Conservation (phyloP, 2,797 vertebrate species). For the Enteromius viviparus region DNA sequence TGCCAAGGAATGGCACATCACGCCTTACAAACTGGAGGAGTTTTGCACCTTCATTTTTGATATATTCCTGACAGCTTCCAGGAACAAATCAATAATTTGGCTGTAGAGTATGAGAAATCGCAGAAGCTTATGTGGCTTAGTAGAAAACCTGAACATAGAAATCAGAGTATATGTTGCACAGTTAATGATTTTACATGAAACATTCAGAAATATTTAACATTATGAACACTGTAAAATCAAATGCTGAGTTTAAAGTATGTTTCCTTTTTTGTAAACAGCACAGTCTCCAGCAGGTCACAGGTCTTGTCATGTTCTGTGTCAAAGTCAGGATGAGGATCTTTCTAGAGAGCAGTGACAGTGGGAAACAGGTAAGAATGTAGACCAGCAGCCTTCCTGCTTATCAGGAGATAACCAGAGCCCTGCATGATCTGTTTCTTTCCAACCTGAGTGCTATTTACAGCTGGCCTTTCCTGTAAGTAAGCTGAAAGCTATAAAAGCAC, state of each 20-base stretch:
- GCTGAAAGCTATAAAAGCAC: not conserved
- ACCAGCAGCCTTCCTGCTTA: slow-evolving; percentile 46
- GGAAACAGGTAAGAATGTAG: slow-evolving; percentile 54
- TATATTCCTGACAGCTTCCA: slow-evolving; percentile 24
- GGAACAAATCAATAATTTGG: not conserved
- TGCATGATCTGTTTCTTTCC: slow-evolving; percentile 18
- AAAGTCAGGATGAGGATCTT: slow-evolving; percentile 34
- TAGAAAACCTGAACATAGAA: not conserved
- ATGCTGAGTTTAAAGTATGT: not conserved
- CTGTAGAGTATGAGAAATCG: not conserved
- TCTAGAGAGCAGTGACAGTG: slow-evolving; percentile 30
- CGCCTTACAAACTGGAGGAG: slow-evolving; percentile 56
- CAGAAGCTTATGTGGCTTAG: not conserved
- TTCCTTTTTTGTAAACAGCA: not conserved
- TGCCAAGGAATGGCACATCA: slow-evolving; percentile 9
- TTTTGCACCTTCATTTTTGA: slow-evolving; percentile 62
- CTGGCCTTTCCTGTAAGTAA: not conserved
- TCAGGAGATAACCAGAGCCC: slow-evolving; percentile 60
- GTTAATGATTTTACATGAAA: not conserved
- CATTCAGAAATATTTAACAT: slow-evolving; percentile 1
- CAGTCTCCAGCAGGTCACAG: slow-evolving; percentile 15
- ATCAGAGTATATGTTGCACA: not conserved
- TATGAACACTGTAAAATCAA: not conserved
- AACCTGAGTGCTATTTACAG: slow-evolving; percentile 46
- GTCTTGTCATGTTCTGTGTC: slow-evolving; percentile 8